phyloP scores from a whole-genome alignment of 1,140 invertebrate species.

The Lerema accius region DNA sequence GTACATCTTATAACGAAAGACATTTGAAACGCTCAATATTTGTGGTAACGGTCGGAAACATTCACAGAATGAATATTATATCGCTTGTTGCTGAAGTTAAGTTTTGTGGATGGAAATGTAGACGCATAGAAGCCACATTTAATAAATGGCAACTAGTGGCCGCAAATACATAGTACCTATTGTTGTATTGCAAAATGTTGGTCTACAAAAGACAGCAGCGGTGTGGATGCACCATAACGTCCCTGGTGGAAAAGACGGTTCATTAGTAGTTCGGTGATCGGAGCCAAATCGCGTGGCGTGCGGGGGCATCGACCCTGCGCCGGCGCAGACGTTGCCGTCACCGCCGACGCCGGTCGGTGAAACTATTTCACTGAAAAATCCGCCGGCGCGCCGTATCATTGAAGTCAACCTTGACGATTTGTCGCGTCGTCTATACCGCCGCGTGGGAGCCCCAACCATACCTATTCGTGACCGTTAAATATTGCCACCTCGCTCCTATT shows the following conservation, averaged over 20 bases:
- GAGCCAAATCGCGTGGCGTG: constrained; percentile 66
- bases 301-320: constrained; percentile 67
- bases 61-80: too few relatives aligned
- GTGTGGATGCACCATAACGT: too few relatives aligned
- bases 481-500: constrained; percentile 60
- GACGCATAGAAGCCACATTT: too few relatives aligned
- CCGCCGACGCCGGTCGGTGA: constrained; percentile 63
- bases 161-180: too few relatives aligned
- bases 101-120: too few relatives aligned
- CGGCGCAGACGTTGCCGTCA: constrained; percentile 70
- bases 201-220: too few relatives aligned
- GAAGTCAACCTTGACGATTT: constrained; percentile 75
- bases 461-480: constrained; percentile 67
- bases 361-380: constrained; percentile 81
- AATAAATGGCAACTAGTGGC: too few relatives aligned
- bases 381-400: constrained; percentile 69
- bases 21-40: too few relatives aligned
- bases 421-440: constrained; percentile 69
- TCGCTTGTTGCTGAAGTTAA: too few relatives aligned
- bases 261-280: constrained; percentile 56
- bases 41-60: too few relatives aligned
- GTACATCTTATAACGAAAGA: too few relatives aligned
- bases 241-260: constrained; percentile 48
- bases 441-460: constrained; percentile 64
- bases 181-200: too few relatives aligned